Conservation (phyloP, 2,797 vertebrate species). For the Cacajao melanocephalus region DNA sequence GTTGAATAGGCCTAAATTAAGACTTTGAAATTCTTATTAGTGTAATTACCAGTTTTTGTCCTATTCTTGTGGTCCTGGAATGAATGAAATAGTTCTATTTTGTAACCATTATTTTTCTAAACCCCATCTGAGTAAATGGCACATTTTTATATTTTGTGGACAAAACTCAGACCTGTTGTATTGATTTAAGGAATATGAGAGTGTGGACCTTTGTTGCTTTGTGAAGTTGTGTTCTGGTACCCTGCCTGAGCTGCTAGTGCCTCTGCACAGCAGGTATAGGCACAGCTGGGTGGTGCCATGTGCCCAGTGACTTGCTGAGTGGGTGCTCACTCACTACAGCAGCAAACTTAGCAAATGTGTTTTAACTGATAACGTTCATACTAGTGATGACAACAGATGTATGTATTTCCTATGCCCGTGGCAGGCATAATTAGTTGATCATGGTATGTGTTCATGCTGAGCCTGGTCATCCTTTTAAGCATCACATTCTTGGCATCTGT, state of each 20-base stretch:
- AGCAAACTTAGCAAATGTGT: background rate
- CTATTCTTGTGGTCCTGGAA: slow-evolving; percentile 44
- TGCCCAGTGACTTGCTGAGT: background rate
- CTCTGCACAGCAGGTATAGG: background rate
- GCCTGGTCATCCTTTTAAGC: background rate
- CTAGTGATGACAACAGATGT: background rate
- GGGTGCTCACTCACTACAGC: background rate
- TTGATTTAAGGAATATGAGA: background rate
- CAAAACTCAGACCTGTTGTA: background rate
- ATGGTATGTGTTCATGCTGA: background rate
- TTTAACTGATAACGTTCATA: background rate
- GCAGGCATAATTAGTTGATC: background rate
- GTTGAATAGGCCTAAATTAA: slow-evolving; percentile 27
- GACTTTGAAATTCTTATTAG: slow-evolving; percentile 2
- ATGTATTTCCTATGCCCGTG: background rate
- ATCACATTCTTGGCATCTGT: background rate
- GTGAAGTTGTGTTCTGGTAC: background rate
- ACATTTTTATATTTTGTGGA: background rate
- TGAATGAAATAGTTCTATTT: slow-evolving; percentile 54
- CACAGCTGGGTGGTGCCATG: background rate
- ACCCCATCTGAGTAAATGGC: background rate
- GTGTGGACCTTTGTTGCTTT: background rate
- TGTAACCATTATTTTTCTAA: slow-evolving; percentile 51
- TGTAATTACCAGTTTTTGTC: slow-evolving; percentile 50
- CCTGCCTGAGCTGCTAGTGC: background rate